Evolutionary conservation across 2,888 invertebrate species (phyloP).

Genomic region (Parapristionchus giblindavisi): DNA sequence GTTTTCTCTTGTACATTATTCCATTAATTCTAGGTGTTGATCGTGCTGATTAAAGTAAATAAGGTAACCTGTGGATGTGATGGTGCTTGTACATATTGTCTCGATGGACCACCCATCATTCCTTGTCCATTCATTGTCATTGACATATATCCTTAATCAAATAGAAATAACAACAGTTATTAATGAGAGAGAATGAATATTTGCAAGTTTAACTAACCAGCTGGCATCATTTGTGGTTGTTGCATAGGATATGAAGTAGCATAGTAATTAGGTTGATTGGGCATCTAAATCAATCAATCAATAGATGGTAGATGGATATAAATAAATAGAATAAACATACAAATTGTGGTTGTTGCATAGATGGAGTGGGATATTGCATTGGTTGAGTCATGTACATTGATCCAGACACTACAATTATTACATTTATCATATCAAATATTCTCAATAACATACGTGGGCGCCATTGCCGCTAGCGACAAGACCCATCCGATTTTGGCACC

Average conservation of each 20-base stretch:
- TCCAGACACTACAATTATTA: no score
- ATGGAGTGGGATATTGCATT: no score
- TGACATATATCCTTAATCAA: background rate
- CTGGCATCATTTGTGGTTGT: background rate
- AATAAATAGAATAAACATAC: background rate
- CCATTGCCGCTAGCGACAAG: background rate
- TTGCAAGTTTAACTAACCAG: background rate
- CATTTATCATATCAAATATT: no score
- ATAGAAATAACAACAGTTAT: background rate
- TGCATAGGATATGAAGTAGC: background rate
- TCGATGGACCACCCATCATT: slow-evolving; percentile 12
- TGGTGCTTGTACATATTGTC: background rate
- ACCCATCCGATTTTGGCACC: background rate
- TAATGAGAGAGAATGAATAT: background rate
- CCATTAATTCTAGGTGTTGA: background rate
- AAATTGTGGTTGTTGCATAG: background rate
- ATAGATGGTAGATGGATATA: background rate
- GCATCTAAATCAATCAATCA: slow-evolving; percentile 1
- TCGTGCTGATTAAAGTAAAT: background rate
- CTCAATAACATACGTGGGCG: no score
- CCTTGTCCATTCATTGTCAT: slow-evolving; percentile 21
- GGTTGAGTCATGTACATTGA: no score
- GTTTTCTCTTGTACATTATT: background rate
- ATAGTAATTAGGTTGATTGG: background rate
- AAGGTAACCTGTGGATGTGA: background rate